These are phyloP conservation scores for Torymus auratus DNA, from an alignment of 2,888 invertebrate genomes.

Conservation along the genomic window DNA sequence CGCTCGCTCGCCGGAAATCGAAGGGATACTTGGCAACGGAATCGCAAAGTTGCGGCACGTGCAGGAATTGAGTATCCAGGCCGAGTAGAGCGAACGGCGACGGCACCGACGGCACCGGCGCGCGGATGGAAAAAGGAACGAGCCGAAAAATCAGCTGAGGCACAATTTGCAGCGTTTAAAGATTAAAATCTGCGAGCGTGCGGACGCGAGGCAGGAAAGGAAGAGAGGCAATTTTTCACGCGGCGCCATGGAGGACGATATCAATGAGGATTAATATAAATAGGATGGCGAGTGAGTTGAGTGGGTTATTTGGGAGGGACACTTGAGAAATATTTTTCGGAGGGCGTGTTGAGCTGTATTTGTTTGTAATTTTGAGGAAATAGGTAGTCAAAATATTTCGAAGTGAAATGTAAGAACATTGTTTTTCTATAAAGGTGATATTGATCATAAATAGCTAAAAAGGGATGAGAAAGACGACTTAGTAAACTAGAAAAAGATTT, in stretches of 20 bases:
- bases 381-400: too few species aligned
- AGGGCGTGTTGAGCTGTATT: too few species aligned
- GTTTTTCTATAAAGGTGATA: too few species aligned
- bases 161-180: constrained; percentile 53
- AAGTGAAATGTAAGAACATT: too few species aligned
- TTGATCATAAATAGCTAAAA: constrained; percentile 20
- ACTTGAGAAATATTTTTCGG: too few species aligned
- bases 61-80: constrained; percentile 58
- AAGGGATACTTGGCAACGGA: constrained; percentile 58
- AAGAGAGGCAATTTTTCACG: constrained; percentile 18
- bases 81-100: constrained; percentile 43
- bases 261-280: neutral
- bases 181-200: constrained; percentile 53
- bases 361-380: too few species aligned
- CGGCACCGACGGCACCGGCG: neutral
- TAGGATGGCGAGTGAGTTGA: neutral
- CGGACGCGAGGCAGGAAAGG: neutral
- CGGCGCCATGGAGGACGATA: neutral
- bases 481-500: too few species aligned
- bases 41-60: constrained; percentile 59
- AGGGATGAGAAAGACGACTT: neutral
- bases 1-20: constrained; percentile 50
- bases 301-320: too few species aligned
- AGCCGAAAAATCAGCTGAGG: constrained; percentile 52
- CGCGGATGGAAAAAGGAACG: neutral